A percentile compares a stretch with the other conserved stretches of the same genome.
Conservation (phyloP, 30 jellyfish, hydroid and myxozoan species). For the Rhopilema esculentum region DNA sequence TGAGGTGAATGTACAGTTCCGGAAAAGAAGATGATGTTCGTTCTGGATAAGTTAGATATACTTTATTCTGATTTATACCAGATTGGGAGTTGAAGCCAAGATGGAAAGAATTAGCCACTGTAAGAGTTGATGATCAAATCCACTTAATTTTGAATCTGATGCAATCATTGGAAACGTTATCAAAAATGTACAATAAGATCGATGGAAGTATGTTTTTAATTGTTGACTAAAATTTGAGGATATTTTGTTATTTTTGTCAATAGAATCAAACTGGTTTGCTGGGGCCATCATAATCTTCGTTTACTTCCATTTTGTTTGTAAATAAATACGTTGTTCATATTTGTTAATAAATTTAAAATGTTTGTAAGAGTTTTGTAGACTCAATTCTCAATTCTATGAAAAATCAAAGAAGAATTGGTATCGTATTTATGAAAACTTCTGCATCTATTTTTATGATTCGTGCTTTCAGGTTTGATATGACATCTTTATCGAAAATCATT, state of each 20-base stretch:
- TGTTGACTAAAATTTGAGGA: conserved; percentile 2
- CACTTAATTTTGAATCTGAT: neutral
- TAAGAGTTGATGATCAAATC: neutral
- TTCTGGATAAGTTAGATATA: too few species aligned
- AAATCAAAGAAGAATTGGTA: neutral
- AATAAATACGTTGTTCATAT: conserved; percentile 56
- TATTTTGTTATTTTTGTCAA: conserved; percentile 19
- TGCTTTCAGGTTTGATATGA: too few species aligned
- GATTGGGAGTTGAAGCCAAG: neutral
- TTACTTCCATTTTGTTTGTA: conserved; percentile 60
- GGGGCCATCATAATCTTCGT: neutral
- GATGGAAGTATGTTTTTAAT: conserved; percentile 7
- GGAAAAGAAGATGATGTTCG: too few species aligned
- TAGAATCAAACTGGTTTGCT: conserved; percentile 5
- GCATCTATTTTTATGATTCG: neutral
- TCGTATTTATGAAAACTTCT: neutral
- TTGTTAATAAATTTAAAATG: conserved; percentile 46
- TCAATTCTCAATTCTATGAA: conserved; percentile 23
- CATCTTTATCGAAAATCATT: too few species aligned
- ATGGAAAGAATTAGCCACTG: neutral
- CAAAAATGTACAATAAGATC: neutral
- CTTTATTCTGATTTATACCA: neutral
- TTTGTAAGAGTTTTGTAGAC: conserved; percentile 57
- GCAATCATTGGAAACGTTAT: neutral
- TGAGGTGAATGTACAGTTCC: too few species aligned